Conservation (phyloP, 2,113 vertebrate species). For the Turdus rufiventris region DNA sequence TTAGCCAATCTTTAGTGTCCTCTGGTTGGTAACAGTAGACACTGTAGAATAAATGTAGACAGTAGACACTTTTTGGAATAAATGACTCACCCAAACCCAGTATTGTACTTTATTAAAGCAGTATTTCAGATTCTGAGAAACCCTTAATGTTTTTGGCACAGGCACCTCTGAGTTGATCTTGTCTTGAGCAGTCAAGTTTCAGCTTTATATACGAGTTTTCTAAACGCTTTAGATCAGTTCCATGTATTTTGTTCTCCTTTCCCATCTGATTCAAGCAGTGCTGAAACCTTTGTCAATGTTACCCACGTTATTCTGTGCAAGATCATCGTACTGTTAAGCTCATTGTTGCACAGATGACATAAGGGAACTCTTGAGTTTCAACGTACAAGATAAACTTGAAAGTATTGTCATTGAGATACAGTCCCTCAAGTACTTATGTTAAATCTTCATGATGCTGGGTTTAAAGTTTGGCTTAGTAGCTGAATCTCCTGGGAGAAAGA, state of each 20-base stretch:
- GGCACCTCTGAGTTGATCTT: background rate
- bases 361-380: background rate
- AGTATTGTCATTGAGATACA: background rate
- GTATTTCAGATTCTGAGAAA: background rate
- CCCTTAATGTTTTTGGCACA: background rate
- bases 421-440: background rate
- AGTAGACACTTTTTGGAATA: background rate
- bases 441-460: background rate
- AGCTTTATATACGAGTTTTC: background rate
- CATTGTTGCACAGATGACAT: background rate
- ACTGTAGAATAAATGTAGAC: too few relatives aligned
- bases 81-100: background rate
- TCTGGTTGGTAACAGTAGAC: background rate
- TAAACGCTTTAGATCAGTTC: background rate
- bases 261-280: background rate
- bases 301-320: accelerated
- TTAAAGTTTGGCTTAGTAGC: background rate
- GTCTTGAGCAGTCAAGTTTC: background rate
- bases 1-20: background rate
- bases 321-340: background rate
- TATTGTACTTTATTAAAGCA: background rate
- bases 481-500: background rate
- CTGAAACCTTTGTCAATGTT: background rate
- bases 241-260: background rate
- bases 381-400: background rate